A percentile compares a stretch with the other conserved stretches of the same genome.
These are phyloP conservation scores for Scaptomyza hsui DNA, from an alignment of 1,140 invertebrate species.

Conservation along the genomic window DNA sequence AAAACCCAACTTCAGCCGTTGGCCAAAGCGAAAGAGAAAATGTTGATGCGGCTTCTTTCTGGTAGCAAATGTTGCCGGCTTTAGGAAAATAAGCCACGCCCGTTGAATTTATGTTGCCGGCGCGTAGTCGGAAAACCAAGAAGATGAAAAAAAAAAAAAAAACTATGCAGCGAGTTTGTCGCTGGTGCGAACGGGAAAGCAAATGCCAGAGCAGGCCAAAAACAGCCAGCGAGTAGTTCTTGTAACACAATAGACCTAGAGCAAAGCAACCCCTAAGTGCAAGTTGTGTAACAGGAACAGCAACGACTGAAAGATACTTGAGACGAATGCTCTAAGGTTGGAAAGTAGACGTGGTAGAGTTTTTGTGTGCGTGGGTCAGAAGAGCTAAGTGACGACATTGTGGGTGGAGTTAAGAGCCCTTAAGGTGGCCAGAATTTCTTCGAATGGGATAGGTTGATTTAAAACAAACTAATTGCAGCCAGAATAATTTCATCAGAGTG, in stretches of 20 bases:
- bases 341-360: conserved; percentile 11
- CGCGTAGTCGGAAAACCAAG: conserved; percentile 70
- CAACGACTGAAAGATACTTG: conserved; percentile 53
- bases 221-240: conserved; percentile 58
- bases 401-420: conserved; percentile 47
- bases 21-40: conserved; percentile 55
- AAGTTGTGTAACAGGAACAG: conserved; percentile 39
- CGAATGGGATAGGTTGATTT: not conserved
- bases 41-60: conserved; percentile 60
- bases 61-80: conserved; percentile 48
- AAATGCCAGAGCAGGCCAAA: conserved; percentile 28
- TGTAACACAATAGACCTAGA: conserved; percentile 74
- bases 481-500: conserved; percentile 29
- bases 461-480: conserved; percentile 1
- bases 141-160: conserved; percentile 45
- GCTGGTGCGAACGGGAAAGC: conserved; percentile 41
- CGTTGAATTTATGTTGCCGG: conserved; percentile 64
- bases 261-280: conserved; percentile 70
- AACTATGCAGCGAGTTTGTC: conserved; percentile 44
- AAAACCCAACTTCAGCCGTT: conserved; percentile 48
- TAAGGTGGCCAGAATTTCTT: too few relatives aligned
- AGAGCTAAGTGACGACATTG: conserved; percentile 39
- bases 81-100: conserved; percentile 73
- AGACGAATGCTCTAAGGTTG: conserved; percentile 44
- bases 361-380: conserved; percentile 15